Evolutionary conservation across 2,888 invertebrate species (phyloP).

Genomic region (Meganola albula): DNA sequence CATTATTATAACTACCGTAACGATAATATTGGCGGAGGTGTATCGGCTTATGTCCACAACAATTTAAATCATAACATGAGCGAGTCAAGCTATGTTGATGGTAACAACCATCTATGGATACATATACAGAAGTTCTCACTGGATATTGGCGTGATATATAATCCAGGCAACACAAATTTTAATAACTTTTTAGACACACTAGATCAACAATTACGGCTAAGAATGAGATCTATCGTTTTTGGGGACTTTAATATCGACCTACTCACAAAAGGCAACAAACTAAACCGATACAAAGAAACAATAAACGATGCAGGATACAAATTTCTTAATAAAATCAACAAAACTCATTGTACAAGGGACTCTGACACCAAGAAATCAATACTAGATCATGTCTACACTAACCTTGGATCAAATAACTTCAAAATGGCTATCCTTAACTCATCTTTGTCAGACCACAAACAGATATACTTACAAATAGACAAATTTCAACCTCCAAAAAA

Average conservation of each 20-base stretch:
- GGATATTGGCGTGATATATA: background rate
- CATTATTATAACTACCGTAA: constrained; percentile 5
- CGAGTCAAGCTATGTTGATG: constrained; percentile 3
- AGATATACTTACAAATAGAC: constrained; percentile 3
- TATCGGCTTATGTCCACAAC: constrained; percentile 4
- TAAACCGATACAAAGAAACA: background rate
- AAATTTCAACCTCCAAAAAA: background rate
- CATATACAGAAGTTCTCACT: constrained; percentile 3
- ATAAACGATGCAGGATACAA: background rate
- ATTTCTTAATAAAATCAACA: background rate
- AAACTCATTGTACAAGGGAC: background rate
- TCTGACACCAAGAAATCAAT: background rate
- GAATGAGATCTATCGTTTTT: background rate
- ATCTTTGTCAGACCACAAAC: constrained; percentile 6
- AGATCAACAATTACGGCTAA: background rate
- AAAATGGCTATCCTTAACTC: constrained; percentile 5
- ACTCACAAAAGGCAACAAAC: background rate
- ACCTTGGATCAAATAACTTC: background rate
- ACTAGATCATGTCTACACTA: constrained; percentile 1
- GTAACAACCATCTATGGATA: constrained; percentile 6
- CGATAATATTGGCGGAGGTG: constrained; percentile 4
- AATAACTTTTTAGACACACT: constrained; percentile 3
- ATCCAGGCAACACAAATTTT: constrained; percentile 1
- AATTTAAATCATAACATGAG: constrained; percentile 1
- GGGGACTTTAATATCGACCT: constrained; percentile 5